Evolutionary conservation across 2,113 vertebrate genomes (phyloP), one percentile per base, ranked within the genome.

Genomic region (Eolophus roseicapilla): DNA sequence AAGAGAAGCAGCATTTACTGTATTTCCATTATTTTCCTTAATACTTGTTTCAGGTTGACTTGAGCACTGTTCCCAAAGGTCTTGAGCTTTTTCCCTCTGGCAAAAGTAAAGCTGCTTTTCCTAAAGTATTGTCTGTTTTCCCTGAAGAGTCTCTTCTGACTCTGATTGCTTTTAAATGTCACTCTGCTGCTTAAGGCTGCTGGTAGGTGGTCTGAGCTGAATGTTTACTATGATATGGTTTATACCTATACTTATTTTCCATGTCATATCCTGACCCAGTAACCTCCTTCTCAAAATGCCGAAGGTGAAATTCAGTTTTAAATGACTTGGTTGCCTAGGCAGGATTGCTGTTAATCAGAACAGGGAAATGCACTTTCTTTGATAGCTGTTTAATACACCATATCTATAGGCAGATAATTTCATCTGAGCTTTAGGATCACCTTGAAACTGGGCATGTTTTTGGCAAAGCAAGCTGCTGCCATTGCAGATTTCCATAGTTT

Each of bases 111-210:
- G 31, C 64, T 90, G 73, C 50, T 73, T 87, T 93, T 93, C 90
- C 62, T 77, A 10, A 89, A 84, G 39, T 11, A 82, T 55, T 88
- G 62, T 28, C 77, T 84, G 33, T 60, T 83, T 82, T 59, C 69
- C 94, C 73, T 84, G 68, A 52, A 88, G 84, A 79, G 81, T 90
- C 65, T 78, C 43, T 62, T 82, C 60, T 92, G 88, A 37, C 21
- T 90, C 70, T 74, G 77, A 69, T 82, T 82, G 84, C 91, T 95
- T 94, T 93, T 90, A 96, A 95, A 91, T 74, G 82, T 64, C 90
- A 84, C 31, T 64, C 78, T 86, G 49, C 81, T 83, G 92, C 92
- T 90, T 41, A 9, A 49, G 87, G 92, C 89, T 90, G 50, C 71
- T 73, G 33, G 70, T 68, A 88, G 68, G 84, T 88, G 88, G 46